A percentile compares a stretch with the other conserved stretches of the same genome.
These are phyloP conservation scores for Fringilla coelebs DNA, from an alignment of 2,797 vertebrate genomes.

Conservation along the genomic window DNA sequence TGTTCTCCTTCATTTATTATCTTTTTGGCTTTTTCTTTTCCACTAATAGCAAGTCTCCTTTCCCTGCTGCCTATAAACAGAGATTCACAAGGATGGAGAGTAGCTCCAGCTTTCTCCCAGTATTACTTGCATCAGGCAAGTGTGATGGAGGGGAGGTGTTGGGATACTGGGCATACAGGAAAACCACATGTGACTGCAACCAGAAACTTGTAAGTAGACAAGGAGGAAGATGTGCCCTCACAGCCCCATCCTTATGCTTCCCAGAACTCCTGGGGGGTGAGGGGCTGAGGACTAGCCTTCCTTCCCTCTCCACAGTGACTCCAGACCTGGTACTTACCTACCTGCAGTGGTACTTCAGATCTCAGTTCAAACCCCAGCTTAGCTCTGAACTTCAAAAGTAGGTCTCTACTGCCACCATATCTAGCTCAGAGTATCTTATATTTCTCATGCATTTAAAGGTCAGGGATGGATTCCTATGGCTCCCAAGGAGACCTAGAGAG, in stretches of 20 bases:
- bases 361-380: not conserved
- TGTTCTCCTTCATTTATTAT: not conserved
- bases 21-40: not conserved
- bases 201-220: not conserved
- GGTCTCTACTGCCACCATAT: conserved; percentile 44
- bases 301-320: not conserved
- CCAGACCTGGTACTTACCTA: not conserved
- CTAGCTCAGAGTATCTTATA: not conserved
- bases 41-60: not conserved
- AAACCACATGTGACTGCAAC: not conserved
- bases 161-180: not conserved
- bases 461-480: not conserved
- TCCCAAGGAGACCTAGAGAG: not conserved
- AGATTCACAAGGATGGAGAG: not conserved
- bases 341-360: not conserved
- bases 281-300: not conserved
- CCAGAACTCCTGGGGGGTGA: not conserved
- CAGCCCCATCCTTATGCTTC: not conserved
- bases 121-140: not conserved
- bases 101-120: not conserved
- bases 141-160: not conserved
- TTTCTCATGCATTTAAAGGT: not conserved
- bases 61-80: not conserved
- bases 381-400: conserved; percentile 2
- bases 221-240: not conserved